Evolutionary conservation across 1,140 invertebrate species (phyloP).

Genomic region (Orius insidiosus): DNA sequence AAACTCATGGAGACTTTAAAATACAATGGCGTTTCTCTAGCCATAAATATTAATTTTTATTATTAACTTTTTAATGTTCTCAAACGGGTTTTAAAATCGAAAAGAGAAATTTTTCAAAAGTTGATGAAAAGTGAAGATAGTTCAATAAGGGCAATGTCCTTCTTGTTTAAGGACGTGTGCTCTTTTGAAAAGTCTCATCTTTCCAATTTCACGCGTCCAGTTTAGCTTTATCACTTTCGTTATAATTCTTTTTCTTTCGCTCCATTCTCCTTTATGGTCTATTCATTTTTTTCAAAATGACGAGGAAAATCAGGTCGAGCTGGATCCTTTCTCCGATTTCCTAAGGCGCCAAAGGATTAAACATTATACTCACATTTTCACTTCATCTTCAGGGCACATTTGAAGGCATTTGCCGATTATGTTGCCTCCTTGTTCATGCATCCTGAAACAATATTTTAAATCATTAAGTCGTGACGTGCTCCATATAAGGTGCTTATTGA

Average conservation of each 20-base stretch:
- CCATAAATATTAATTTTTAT: slow-evolving; percentile 10
- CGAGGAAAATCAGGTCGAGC: neutral
- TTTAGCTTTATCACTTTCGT: neutral
- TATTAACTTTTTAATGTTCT: neutral
- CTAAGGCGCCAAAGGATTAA: neutral
- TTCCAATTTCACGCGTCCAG: slow-evolving; percentile 1
- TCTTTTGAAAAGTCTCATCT: no score
- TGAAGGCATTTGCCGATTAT: neutral
- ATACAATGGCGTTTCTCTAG: slow-evolving; percentile 1
- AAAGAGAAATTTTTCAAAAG: no score
- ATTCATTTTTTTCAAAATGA: slow-evolving; percentile 2
- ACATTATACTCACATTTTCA: slow-evolving; percentile 3
- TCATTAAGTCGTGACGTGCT: neutral
- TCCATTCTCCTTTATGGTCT: neutral
- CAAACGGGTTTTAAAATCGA: no score
- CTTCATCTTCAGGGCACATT: slow-evolving; percentile 1
- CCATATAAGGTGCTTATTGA: neutral
- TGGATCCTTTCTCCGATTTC: neutral
- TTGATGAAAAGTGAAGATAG: no score
- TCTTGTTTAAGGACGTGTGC: no score
- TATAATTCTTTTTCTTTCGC: slow-evolving; percentile 2
- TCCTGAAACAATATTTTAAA: slow-evolving; percentile 2
- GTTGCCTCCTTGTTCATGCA: neutral
- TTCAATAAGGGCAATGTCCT: no score
- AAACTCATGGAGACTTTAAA: neutral